Percentiles rank a stretch among this genome's conserved stretches.
Conservation (phyloP, 2,888 invertebrate genomes). For the Dusona sp. region DNA sequence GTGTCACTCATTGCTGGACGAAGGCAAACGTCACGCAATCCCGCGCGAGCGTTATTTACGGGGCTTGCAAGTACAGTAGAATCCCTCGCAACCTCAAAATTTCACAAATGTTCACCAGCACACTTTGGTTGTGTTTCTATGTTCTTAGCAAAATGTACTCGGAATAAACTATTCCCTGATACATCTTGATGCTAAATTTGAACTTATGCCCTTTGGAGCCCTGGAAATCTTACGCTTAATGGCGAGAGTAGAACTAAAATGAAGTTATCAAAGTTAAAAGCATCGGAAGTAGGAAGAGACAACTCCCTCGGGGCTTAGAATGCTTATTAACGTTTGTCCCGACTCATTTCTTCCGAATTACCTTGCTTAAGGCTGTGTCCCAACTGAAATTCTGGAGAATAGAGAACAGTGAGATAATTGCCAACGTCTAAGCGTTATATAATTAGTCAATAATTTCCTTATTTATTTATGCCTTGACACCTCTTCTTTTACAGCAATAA, state of each 20-base stretch:
- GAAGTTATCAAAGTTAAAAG: not conserved
- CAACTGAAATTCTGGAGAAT: not conserved
- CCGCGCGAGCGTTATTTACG: constrained; percentile 3
- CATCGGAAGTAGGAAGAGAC: not conserved
- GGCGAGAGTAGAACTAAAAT: not conserved
- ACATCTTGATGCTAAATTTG: not conserved
- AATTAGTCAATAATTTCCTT: not conserved
- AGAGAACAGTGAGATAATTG: not conserved
- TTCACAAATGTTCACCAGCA: not conserved
- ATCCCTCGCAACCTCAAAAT: not conserved
- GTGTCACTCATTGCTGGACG: constrained; percentile 62
- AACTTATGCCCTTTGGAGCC: not conserved
- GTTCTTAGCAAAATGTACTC: not conserved
- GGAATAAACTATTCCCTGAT: not conserved
- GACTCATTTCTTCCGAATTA: not conserved
- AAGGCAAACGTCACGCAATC: constrained; percentile 53
- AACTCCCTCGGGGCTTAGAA: not conserved
- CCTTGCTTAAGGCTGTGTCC: not conserved
- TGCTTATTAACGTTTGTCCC: not conserved
- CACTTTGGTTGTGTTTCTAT: not conserved
- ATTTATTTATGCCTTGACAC: not conserved
- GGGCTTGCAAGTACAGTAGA: not conserved
- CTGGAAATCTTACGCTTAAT: not conserved
- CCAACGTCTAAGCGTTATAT: not conserved
- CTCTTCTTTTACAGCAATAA: too few species aligned